Percentiles rank a stretch among this genome's conserved stretches.
These are phyloP conservation scores for Galbula dea DNA, from an alignment of 2,113 vertebrate genomes.

Conservation along the genomic window DNA sequence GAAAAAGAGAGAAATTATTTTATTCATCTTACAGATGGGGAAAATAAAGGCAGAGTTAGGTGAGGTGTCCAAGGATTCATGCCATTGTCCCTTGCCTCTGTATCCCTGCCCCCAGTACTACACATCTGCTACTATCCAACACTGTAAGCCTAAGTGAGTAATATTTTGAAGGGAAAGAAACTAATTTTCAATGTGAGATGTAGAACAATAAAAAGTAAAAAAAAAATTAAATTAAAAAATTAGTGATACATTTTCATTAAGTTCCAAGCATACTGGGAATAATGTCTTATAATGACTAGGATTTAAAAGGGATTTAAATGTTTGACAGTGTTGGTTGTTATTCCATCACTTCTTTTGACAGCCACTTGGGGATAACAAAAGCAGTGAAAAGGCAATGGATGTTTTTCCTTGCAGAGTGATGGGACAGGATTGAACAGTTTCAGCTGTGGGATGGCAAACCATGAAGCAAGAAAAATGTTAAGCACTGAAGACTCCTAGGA, in stretches of 20 bases:
- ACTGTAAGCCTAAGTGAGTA: background rate
- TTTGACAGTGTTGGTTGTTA: background rate
- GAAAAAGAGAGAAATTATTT: background rate
- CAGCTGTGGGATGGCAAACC: background rate
- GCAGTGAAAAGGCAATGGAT: background rate
- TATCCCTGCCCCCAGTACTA: background rate
- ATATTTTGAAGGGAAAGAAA: background rate
- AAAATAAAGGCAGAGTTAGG: background rate
- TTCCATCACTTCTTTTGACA: conserved; percentile 7
- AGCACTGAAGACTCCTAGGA: background rate
- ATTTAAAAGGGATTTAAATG: conserved; percentile 14
- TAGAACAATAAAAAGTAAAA: background rate
- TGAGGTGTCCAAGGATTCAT: background rate
- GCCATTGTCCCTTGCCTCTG: background rate
- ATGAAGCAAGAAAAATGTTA: background rate
- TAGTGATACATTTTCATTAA: conserved; percentile 8
- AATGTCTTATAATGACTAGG: background rate
- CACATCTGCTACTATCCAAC: background rate
- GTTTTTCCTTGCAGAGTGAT: background rate
- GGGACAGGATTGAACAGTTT: background rate
- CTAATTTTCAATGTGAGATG: background rate
- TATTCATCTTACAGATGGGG: background rate
- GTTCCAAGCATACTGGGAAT: background rate
- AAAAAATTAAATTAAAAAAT: conserved; percentile 13
- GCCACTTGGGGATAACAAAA: background rate